phyloP scores from a whole-genome alignment of 2,797 vertebrate genomes.

The Aplochiton taeniatus region DNA sequence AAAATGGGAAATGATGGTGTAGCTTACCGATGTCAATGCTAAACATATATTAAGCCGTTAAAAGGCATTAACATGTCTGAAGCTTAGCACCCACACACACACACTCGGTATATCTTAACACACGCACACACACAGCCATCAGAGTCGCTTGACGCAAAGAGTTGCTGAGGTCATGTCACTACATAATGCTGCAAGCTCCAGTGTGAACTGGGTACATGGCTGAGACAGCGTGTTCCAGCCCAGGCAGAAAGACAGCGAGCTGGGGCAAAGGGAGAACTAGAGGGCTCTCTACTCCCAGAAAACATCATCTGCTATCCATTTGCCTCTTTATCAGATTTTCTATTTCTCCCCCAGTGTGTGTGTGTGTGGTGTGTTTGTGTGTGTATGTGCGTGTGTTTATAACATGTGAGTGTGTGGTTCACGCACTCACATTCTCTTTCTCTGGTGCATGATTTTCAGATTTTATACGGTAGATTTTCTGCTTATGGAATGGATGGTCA shows the following conservation, averaged over 20 bases:
- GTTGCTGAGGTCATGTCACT: constrained; percentile 3
- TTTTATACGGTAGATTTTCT: background rate
- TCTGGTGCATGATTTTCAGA: background rate
- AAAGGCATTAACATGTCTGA: too few relatives aligned
- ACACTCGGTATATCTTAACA: background rate
- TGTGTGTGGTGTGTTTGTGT: background rate
- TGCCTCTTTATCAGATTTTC: background rate
- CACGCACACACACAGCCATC: background rate
- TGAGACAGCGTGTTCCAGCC: constrained; percentile 11
- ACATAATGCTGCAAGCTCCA: background rate
- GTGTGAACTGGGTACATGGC: background rate
- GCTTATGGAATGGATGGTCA: background rate
- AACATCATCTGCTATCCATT: constrained; percentile 1
- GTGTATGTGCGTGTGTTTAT: too few relatives aligned
- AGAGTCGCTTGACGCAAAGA: too few relatives aligned
- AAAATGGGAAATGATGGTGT: too few relatives aligned
- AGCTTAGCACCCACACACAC: background rate
- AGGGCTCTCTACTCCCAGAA: background rate
- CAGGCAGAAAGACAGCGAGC: background rate
- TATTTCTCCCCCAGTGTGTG: background rate
- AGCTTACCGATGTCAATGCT: too few relatives aligned
- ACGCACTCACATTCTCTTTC: too few relatives aligned
- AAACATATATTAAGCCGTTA: too few relatives aligned
- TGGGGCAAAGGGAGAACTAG: background rate
- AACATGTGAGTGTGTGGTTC: too few relatives aligned